Conservation (phyloP, 2,113 vertebrate genomes). For the Charina bottae region DNA sequence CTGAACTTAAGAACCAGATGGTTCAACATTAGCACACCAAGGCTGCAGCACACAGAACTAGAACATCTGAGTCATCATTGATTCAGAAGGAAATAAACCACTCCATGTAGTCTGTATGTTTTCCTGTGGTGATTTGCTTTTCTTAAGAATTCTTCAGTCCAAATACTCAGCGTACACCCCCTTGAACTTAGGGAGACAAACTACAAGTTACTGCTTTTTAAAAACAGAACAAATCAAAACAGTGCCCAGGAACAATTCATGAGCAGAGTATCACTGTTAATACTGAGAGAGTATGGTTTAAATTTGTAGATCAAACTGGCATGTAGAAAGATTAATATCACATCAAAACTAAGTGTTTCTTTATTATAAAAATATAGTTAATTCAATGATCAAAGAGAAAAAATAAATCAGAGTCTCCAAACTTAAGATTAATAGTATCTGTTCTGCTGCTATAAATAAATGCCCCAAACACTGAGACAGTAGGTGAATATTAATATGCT, state of each 20-base stretch:
- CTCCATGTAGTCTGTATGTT: not conserved
- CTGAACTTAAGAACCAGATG: not conserved
- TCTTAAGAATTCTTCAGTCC: conserved; percentile 3
- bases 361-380: not conserved
- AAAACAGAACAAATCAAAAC: not conserved
- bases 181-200: not conserved
- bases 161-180: not conserved
- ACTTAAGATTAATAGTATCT: not conserved
- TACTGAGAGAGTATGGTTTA: not conserved
- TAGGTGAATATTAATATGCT: not conserved
- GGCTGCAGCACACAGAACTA: not conserved
- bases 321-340: not conserved
- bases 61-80: conserved; percentile 28
- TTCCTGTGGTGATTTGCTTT: not conserved
- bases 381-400: not conserved
- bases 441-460: not conserved
- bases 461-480: not conserved
- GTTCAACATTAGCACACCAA: not conserved
- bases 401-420: not conserved
- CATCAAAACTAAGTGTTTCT: not conserved
- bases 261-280: not conserved
- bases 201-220: not conserved
- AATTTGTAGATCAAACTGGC: not conserved
- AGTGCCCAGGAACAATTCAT: not conserved
- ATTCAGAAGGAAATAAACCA: conserved; percentile 24